Evolutionary conservation across 2,797 vertebrate genomes (phyloP), one percentile per base, ranked within the genome.

Genomic region (Gobio occitaniae): DNA sequence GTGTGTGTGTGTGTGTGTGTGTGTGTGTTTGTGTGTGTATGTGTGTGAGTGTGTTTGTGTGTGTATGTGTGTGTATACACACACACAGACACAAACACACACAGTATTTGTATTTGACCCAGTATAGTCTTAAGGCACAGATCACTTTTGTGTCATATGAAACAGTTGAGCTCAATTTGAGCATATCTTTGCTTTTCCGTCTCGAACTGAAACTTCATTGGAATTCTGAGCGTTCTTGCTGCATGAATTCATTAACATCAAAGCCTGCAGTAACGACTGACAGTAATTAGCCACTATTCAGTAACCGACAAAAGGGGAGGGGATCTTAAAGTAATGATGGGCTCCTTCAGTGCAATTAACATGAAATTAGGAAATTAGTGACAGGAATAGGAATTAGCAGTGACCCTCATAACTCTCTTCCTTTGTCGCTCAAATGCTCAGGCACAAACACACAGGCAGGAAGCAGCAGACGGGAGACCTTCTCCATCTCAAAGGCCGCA

Each of bases 321-420:
- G 79, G 61, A 75, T 84, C 71, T 83, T 87, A 74, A 88, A 84
- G 78, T 79, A 74, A 88, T 48, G 41, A 54, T 61, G 77, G 76
- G 65, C 54, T 86, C 69, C 72, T 89, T 89, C 80, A 86, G 81
- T 86, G 85, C 85, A 89, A 91, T 94, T 90, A 89, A 88, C 78
- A 71, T 79, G 32, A 89, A 83, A 90, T 86, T 84, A 72, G 81
- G 79, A 85, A 87, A 90, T 87, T 70, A 90, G 84, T 89, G 88
- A 89, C 87, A 90, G 68, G 87, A 89, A 87, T 87, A 72, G 85
- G 87, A 92, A 91, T 91, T 83, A 90, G 81, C 50, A 74, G 48
- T 86, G 91, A 90, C 89, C 90, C 70, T 80, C 83, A 63, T 76
- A 56, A n/a, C 63, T 50, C 70, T 54, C 79, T 86, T 84, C 19